Conservation (phyloP, 2,888 invertebrate genomes). For the Hylaea fasciaria region DNA sequence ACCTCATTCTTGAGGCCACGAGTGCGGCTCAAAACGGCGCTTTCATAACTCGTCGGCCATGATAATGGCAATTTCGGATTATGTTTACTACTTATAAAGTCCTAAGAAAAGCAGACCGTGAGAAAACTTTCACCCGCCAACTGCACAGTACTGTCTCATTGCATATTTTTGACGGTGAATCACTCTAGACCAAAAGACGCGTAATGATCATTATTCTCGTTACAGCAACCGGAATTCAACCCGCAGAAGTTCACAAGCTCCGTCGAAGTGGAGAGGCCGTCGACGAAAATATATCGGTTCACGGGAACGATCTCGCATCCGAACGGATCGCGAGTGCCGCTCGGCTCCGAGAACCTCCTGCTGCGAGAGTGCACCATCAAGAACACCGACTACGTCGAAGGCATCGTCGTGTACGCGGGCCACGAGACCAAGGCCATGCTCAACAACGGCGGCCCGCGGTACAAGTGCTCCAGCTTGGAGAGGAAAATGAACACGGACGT, state of each 20-base stretch:
- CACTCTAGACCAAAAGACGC: conserved; percentile 22
- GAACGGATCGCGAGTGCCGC: conserved; percentile 90
- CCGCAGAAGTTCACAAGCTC: conserved; percentile 92
- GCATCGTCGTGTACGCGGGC: conserved; percentile 98
- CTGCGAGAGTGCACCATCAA: conserved; percentile 97
- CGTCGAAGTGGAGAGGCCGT: conserved; percentile 97
- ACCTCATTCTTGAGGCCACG: conserved; percentile 25
- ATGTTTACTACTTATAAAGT: conserved; percentile 40
- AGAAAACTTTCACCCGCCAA: conserved; percentile 53
- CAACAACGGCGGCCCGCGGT: conserved; percentile 97
- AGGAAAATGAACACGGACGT: conserved; percentile 98
- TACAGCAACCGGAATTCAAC: conserved; percentile 89
- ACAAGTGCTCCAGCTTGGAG: conserved; percentile 96
- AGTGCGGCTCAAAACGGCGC: conserved; percentile 41
- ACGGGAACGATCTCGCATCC: conserved; percentile 94
- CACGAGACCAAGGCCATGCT: conserved; percentile 99
- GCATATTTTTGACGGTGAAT: conserved; percentile 11
- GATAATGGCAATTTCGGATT: conserved; percentile 45
- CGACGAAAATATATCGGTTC: conserved; percentile 97
- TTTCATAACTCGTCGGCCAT: conserved; percentile 49
- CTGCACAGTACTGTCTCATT: conserved; percentile 10
- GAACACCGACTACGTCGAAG: conserved; percentile 98
- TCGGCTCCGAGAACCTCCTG: conserved; percentile 95
- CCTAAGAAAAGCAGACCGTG: conserved; percentile 57
- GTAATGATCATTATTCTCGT: conserved; percentile 37